These are phyloP conservation scores for Erebia epiphron DNA, from an alignment of 2,888 invertebrate species.

Conservation along the genomic window DNA sequence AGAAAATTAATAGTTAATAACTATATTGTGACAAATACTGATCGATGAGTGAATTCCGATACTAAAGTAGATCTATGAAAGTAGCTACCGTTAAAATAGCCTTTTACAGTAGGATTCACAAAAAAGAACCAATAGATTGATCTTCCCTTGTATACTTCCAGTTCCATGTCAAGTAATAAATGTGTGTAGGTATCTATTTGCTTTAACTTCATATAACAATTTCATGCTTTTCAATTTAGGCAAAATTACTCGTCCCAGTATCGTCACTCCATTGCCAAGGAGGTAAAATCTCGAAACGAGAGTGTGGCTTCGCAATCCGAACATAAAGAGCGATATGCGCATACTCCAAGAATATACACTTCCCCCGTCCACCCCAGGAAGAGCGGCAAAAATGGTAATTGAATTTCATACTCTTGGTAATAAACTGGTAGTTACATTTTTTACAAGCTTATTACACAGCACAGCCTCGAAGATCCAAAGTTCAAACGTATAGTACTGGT, in stretches of 20 bases:
- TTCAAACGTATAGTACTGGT: no score
- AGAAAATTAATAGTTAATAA: no score
- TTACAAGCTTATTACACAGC: neutral
- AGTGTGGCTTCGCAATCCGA: slow-evolving; percentile 70
- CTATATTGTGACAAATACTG: no score
- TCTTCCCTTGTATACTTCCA: no score
- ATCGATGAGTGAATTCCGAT: no score
- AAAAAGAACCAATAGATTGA: no score
- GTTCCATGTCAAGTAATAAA: no score
- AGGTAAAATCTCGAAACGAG: slow-evolving; percentile 73
- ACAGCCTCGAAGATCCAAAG: neutral
- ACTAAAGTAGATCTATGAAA: no score
- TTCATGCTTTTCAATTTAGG: slow-evolving; percentile 45
- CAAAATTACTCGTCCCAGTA: slow-evolving; percentile 73
- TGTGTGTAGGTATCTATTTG: no score
- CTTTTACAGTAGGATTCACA: no score
- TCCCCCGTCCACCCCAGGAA: slow-evolving; percentile 75
- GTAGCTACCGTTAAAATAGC: no score
- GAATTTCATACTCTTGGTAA: slow-evolving; percentile 1
- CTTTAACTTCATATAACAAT: neutral
- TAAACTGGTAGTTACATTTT: neutral
- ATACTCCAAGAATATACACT: slow-evolving; percentile 73
- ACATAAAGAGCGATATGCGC: slow-evolving; percentile 72
- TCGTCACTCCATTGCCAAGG: slow-evolving; percentile 74
- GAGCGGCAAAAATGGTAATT: slow-evolving; percentile 70